phyloP scores from a whole-genome alignment of 53 echinoderm and acorn worm genomes.

The Patiria pectinifera region DNA sequence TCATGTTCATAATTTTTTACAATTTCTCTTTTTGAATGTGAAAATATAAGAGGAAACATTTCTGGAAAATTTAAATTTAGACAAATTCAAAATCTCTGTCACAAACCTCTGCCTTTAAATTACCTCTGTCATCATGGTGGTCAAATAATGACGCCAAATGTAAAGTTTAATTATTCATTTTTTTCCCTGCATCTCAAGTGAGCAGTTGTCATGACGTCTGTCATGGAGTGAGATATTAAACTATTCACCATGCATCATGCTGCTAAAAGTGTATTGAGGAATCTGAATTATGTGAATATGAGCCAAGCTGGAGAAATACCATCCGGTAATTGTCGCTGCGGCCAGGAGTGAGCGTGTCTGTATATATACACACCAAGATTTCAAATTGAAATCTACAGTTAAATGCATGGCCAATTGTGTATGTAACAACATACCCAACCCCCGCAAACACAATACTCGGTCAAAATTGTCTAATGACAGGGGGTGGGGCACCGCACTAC shows the following conservation, averaged over 20 bases:
- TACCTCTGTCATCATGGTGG: not conserved
- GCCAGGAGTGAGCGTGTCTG: not conserved
- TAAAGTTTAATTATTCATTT: not conserved
- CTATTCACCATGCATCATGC: slow-evolving; percentile 35
- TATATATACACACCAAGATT: not conserved
- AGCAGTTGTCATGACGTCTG: slow-evolving; percentile 20
- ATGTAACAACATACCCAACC: not conserved
- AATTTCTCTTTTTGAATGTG: too few species aligned
- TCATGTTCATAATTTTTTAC: too few species aligned
- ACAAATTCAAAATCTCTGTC: too few species aligned
- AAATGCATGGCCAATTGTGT: not conserved
- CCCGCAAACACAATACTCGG: not conserved
- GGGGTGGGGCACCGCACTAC: too few species aligned
- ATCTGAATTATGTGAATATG: slow-evolving; percentile 58
- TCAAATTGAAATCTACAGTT: not conserved
- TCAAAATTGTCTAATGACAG: not conserved
- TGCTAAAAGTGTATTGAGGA: slow-evolving; percentile 43
- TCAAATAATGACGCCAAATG: not conserved
- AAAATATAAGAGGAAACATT: too few species aligned
- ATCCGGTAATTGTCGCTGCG: slow-evolving; percentile 50
- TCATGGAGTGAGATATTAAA: slow-evolving; percentile 27
- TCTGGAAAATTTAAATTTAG: too few species aligned
- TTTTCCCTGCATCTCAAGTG: not conserved
- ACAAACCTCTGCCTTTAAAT: too few species aligned
- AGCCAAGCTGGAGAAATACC: slow-evolving; percentile 29